Evolutionary conservation across 2,113 vertebrate species (phyloP), one percentile per base, ranked within the genome.

Genomic region (Onychostoma macrolepis): DNA sequence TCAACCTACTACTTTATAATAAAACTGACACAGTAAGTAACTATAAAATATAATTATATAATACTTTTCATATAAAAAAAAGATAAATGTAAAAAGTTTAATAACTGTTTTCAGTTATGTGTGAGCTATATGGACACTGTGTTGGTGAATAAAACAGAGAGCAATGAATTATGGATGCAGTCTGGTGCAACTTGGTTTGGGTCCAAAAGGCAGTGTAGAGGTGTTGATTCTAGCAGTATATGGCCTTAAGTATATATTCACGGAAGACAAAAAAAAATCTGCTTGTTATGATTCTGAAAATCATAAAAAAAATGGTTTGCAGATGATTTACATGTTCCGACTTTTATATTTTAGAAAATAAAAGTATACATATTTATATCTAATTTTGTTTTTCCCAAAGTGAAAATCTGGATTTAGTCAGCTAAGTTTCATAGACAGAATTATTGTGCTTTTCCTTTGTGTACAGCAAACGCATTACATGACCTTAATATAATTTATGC

Each of bases 401-500:
- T 45, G 12, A 75, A 75, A 75, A 17, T 45, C 41, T 45, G 72
- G 5, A 13, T 80, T 15, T 28, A 63, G 4, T n/a, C 36, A 26
- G 24, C 30, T 36, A 7, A 19, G 5, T 43, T 80, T 17, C n/a
- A 63, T 43, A 19, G 8, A 81, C n/a, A 65, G 1, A 45, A 81
- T 45, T 21, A 24, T 36, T 56, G 30, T 24, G 15, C 72, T 77
- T 30, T 30, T 33, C n/a, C 2, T 45, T 19, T 28, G 19, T 61
- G 26, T 10, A 43, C 15, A 38, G 36, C 17, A 19, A 36, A 48
- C 12, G 45, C 33, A 7, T 50, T 50, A 38, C 28, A 33, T 36
- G 67, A 53, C 65, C 45, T 71, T 83, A 50, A 36, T 72, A 36
- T 24, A 72, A 83, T 48, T 9, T 11, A 71, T 83, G 63, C 28